Evolutionary conservation across 2,113 vertebrate genomes (phyloP).

Genomic region (Verasper variegatus): DNA sequence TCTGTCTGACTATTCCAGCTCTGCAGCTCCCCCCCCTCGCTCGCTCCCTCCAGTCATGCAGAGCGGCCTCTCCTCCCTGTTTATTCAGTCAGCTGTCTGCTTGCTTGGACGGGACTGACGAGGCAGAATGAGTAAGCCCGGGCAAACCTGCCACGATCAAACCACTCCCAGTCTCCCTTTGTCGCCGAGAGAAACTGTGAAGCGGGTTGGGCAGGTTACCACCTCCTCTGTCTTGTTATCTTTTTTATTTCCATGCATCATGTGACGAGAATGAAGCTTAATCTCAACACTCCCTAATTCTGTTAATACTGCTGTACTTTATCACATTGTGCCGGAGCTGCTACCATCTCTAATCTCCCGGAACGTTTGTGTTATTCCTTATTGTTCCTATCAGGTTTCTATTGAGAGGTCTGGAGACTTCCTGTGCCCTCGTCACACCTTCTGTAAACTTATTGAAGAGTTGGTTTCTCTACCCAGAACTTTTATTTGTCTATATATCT

Average conservation of each 20-base stretch:
- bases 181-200: constrained; percentile 3
- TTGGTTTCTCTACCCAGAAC: background rate
- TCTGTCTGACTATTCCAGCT: background rate
- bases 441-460: constrained; percentile 11
- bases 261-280: background rate
- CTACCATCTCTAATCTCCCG: background rate
- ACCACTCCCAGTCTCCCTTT: constrained; percentile 50
- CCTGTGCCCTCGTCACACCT: background rate
- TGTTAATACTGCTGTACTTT: background rate
- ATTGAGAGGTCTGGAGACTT: background rate
- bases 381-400: constrained; percentile 12
- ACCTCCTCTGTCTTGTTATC: background rate
- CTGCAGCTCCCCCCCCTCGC: background rate
- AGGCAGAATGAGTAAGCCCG: constrained; percentile 40
- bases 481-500: background rate
- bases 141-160: constrained; percentile 4
- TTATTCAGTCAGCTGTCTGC: constrained; percentile 43
- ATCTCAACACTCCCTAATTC: constrained; percentile 21
- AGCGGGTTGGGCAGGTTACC: background rate
- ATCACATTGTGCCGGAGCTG: background rate
- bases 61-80: constrained; percentile 25
- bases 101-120: constrained; percentile 49
- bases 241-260: background rate
- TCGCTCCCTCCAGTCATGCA: background rate
- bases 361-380: background rate